Evolutionary conservation across 2,888 invertebrate genomes (phyloP).

Genomic region (Furcula furcula): DNA sequence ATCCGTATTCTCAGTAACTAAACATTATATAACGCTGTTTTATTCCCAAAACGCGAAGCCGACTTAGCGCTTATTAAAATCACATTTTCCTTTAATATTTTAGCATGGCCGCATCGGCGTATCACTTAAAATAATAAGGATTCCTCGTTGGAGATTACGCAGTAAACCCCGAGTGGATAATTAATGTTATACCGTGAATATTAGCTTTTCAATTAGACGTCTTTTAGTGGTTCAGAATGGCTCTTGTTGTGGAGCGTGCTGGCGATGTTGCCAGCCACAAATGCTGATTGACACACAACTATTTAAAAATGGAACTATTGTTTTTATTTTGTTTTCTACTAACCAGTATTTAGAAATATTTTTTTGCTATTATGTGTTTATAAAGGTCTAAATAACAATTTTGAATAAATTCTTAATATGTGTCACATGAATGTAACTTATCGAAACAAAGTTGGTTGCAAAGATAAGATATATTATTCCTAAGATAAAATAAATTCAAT

Average conservation of each 20-base stretch:
- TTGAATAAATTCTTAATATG: too few species aligned
- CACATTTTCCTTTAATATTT: constrained; percentile 47
- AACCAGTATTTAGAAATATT: too few species aligned
- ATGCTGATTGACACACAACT: too few species aligned
- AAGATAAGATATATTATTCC: too few species aligned
- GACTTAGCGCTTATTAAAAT: constrained; percentile 28
- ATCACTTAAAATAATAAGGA: constrained; percentile 70
- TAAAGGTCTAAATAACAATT: too few species aligned
- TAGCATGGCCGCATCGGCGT: constrained; percentile 42
- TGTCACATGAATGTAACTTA: too few species aligned
- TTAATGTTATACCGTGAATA: constrained; percentile 75
- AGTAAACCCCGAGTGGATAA: constrained; percentile 66
- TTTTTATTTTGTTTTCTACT: too few species aligned
- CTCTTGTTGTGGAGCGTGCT: constrained; percentile 50
- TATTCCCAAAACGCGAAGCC: constrained; percentile 25
- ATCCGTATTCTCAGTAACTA: constrained; percentile 13
- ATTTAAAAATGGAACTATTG: too few species aligned
- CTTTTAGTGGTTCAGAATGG: constrained; percentile 71
- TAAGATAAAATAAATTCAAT: too few species aligned
- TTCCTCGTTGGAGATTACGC: constrained; percentile 61
- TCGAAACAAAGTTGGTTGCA: too few species aligned
- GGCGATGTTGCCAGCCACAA: constrained; percentile 7
- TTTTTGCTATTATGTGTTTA: too few species aligned
- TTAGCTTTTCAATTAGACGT: constrained; percentile 78
- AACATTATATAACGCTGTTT: constrained; percentile 15